Evolutionary conservation across 2,797 vertebrate genomes (phyloP).

Genomic region (Leucoraja ocellata): DNA sequence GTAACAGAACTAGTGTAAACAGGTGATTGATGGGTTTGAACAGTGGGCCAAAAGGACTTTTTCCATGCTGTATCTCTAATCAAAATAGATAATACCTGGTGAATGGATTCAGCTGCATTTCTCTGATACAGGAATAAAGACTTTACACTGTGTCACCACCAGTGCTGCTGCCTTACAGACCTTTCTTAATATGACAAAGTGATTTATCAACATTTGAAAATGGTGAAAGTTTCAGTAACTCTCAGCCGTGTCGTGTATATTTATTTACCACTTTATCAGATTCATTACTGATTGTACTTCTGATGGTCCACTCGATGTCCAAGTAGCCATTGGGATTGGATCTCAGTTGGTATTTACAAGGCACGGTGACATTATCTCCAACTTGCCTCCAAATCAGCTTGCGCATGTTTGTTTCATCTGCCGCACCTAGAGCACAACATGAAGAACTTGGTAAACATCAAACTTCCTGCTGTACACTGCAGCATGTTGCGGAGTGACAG

Average conservation of each 20-base stretch:
- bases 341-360: background rate
- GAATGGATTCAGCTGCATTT: background rate
- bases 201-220: background rate
- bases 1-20: too few species aligned
- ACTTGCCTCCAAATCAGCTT: background rate
- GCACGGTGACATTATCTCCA: background rate
- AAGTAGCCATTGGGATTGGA: background rate
- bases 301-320: conserved; percentile 18
- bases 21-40: too few species aligned
- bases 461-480: background rate
- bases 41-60: too few species aligned
- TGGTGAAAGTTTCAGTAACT: background rate
- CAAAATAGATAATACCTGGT: background rate
- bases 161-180: background rate
- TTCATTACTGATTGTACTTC: background rate
- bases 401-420: background rate
- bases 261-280: background rate
- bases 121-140: background rate
- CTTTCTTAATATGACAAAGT: background rate
- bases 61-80: too few species aligned
- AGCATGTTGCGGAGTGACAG: background rate
- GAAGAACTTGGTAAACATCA: background rate
- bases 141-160: background rate
- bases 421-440: background rate
- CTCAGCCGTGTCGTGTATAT: too few species aligned